Evolutionary conservation across 2,888 invertebrate species (phyloP), one percentile per base, ranked within the genome.

Genomic region (Clanis bilineata): DNA sequence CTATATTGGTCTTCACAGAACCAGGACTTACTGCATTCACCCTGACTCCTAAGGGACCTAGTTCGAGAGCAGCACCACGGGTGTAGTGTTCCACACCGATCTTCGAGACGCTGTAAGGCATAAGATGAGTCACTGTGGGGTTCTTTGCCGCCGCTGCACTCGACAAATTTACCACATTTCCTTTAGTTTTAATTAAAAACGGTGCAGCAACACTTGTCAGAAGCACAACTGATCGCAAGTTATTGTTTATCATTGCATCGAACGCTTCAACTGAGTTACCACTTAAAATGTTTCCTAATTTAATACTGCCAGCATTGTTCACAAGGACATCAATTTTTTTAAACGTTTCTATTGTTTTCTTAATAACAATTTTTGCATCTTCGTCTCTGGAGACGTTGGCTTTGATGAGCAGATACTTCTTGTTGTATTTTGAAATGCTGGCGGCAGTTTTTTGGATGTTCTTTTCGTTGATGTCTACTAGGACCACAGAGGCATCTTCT

Each of bases 141-240:
- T 41, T 23, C 7, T 44, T 59, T 1, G 54, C n/a, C n/a, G 51
- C 43, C 15, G 62, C 64, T 0, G 97, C 95, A 79, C 97, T 97
- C 0, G 97, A 97, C 0, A 98, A 95, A 82, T 98, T 98, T 0
- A 98, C 96, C 68, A 97, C 95, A 65, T 94, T 95, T 12, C 97
- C 72, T 59, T 69, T 68, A 25, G 65, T 64, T 56, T 65, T 62
- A 2, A 69, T 64, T 1, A 74, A 62, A 60, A 66, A 59, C 0
- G 72, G 72, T 1, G 63, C 63, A 5, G 69, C 70, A 7, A 67
- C 15, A 39, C 62, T 62, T 0, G 71, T 69, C 2, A 72, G 21
- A 21, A 61, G 60, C 23, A 69, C 64, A 5, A 59, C 64, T 0
- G 69, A 65, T 15, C 67, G 64, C 12, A 74, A 41, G 57, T 73